Base-by-base conservation (phyloP, 2,797 vertebrate species). In the Microctenopoma stevenorrisi region DNA sequence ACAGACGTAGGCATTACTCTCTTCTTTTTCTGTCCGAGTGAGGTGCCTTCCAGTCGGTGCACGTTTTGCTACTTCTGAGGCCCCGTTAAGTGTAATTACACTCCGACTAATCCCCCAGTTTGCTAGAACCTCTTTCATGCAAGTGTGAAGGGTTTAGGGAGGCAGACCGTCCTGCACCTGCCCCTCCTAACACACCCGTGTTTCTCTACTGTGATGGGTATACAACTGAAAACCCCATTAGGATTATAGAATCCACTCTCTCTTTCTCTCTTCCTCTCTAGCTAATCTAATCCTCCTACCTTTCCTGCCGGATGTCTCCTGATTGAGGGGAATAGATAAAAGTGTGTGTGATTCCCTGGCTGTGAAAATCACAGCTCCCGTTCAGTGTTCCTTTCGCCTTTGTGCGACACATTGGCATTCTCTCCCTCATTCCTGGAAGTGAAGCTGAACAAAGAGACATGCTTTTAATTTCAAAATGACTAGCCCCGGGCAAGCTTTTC, bases 261-360 rank as follows among this genome's bases (percentile, higher is more conserved):
- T 77, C 71, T 73, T 54, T 76, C 77, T 68, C 64, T 62, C 65
- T 74, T 53, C 53, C 79, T 87, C 84, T 82, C 77, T 14, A 66
- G 84, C 89, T 90, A 88, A 88, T 89, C 87, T 89, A 86, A 89
- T 91, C 90, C 89, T 84, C 86, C 85, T 81, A 82, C 88, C 88
- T 87, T 82, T 87, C 67, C 86, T 83, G 74, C 75, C 50, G 83
- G 81, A 90, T 88, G 87, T 89, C 81, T 87, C 68, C 85, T 87
- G 90, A 92, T 93, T 76, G 87, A 90, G 85, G 81, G 74, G 73
- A 89, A 86, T 65, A 89, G 88, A 91, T 92, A 89, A 89, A 91
- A 88, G 83, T 76, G 55, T 57, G 72, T 79, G 88, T 65, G 76
- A 87, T 82, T 82, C 76, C 83, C 83, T 47, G 75, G 74, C 86